Evolutionary conservation across 2,113 vertebrate genomes (phyloP), one percentile per base, ranked within the genome.

Genomic region (Vidua macroura): DNA sequence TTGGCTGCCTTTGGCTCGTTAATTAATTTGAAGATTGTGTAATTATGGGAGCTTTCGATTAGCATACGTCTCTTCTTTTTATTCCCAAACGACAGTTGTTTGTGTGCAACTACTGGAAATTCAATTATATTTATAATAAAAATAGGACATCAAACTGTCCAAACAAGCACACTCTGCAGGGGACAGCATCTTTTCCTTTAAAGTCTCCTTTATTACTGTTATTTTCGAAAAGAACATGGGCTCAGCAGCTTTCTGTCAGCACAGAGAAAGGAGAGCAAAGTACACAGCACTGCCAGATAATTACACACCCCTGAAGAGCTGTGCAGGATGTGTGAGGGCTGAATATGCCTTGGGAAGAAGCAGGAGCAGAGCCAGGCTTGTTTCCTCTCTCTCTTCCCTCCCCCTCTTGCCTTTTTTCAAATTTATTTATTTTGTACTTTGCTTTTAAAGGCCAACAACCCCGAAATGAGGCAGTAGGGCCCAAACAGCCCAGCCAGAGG

Each of bases 11-110:
- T 98, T 97, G 98, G 97, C 96, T 98, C 81, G 64, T 97, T 98
- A 98, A 98, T 98, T 98, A 98, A 98, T 98, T 97, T 98, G 97
- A 98, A 98, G 97, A 98, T 97, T 97, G 96, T 97, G 92, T 97
- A 98, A 98, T 98, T 98, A 98, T 97, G 86, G 95, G 96, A 96
- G 92, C 92, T 97, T 97, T 97, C 91, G 73, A 97, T 97, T 98
- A 97, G 96, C 97, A 97, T 96, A 96, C 75, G 18, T 96, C 96
- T 96, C 93, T 92, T 79, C 91, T 96, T 97, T 97, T 97, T 97
- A 97, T 97, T 97, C 96, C 88, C 95, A 83, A 84, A 64, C 4
- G 73, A 97, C 94, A 87, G 94, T 97, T 98, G 94, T 96, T 98
- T 97, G 92, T 53, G 16, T 92, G 53, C 58, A 94, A 93, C 94